phyloP scores from a whole-genome alignment of 2,888 invertebrate genomes.

The Bembecia ichneumoniformis region DNA sequence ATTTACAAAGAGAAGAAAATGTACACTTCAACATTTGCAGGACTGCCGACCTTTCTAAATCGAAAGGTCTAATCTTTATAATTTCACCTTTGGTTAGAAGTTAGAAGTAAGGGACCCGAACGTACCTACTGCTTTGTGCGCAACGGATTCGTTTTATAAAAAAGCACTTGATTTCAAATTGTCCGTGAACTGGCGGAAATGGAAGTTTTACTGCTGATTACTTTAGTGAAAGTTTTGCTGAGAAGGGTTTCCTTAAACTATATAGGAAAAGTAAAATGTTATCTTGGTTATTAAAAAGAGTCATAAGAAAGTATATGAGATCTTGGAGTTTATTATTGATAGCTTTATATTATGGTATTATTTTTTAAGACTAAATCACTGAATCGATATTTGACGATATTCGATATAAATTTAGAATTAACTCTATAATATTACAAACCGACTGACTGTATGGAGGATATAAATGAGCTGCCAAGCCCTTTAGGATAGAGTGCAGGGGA shows the following conservation, averaged over 20 bases:
- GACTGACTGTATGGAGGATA: too few species aligned
- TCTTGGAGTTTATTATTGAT: too few species aligned
- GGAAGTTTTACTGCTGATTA: conserved; percentile 33
- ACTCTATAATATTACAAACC: too few species aligned
- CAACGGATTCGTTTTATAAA: conserved; percentile 15
- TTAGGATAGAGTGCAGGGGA: too few species aligned
- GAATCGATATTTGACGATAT: too few species aligned
- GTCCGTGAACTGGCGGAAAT: conserved; percentile 12
- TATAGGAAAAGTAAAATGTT: too few species aligned
- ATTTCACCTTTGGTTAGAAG: conserved; percentile 13
- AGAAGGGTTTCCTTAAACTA: conserved; percentile 16
- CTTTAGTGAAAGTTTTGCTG: conserved; percentile 15
- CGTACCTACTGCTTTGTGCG: conserved; percentile 16
- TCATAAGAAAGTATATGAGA: too few species aligned
- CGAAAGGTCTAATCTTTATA: conserved; percentile 50
- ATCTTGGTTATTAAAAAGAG: too few species aligned
- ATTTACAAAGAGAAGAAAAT: conserved; percentile 3
- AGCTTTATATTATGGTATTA: too few species aligned
- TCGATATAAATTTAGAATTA: too few species aligned
- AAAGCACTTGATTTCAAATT: conserved; percentile 24
- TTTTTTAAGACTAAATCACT: too few species aligned
- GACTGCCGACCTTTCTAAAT: conserved; percentile 32
- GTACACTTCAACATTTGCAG: conserved; percentile 1
- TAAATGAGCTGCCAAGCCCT: too few species aligned
- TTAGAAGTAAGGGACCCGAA: conserved; percentile 4